These are phyloP conservation scores for Hippocampus barbouri DNA, from an alignment of 2,113 vertebrate species.

Conservation along the genomic window DNA sequence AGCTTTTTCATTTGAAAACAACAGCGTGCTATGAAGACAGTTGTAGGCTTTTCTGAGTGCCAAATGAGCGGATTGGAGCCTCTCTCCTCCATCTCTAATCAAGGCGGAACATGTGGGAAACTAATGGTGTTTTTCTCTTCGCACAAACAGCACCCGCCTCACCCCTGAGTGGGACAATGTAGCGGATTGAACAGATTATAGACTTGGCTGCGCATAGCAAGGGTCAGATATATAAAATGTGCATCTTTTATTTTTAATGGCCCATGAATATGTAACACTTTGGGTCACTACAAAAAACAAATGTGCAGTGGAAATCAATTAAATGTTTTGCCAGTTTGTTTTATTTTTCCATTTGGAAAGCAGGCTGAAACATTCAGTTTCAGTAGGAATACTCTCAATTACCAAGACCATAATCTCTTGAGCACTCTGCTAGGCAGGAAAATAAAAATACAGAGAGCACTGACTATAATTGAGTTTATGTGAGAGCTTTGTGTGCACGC, in stretches of 20 bases:
- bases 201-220: constrained; percentile 51
- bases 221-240: constrained; percentile 68
- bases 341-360: not conserved
- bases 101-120: constrained; percentile 57
- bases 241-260: constrained; percentile 73
- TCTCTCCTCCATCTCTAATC: constrained; percentile 66
- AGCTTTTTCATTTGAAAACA: constrained; percentile 42
- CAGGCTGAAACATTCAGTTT: constrained; percentile 8
- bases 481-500: constrained; percentile 20
- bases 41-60: constrained; percentile 46
- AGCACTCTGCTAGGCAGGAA: constrained; percentile 47
- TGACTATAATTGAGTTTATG: constrained; percentile 27
- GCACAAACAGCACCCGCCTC: constrained; percentile 44
- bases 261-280: constrained; percentile 73
- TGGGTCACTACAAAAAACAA: constrained; percentile 58
- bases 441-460: constrained; percentile 37
- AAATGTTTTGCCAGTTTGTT: constrained; percentile 1
- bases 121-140: constrained; percentile 61
- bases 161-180: constrained; percentile 59
- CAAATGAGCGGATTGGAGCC: constrained; percentile 64
- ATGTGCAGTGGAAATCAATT: constrained; percentile 62
- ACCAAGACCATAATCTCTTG: constrained; percentile 59
- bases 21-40: constrained; percentile 63
- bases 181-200: constrained; percentile 56
- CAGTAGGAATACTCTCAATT: constrained; percentile 58